Evolutionary conservation across 2,888 invertebrate species (phyloP), one percentile per base, ranked within the genome.

Genomic region (Rutpela maculata): DNA sequence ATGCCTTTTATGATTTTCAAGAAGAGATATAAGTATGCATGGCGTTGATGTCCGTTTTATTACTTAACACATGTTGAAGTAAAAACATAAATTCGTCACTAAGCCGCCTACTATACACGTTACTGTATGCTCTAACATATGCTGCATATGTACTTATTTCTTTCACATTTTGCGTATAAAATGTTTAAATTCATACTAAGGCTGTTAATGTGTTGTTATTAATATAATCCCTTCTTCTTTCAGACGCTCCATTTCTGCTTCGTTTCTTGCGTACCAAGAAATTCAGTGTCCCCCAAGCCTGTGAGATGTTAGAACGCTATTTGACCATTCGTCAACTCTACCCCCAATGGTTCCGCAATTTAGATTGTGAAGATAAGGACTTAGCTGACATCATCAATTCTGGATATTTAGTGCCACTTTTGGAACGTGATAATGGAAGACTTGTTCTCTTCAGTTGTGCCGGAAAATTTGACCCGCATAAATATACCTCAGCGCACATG

Each of bases 201-300:
- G 22, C 22, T 4, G 4, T 26, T 26, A 26, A 3, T 26, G 22
- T 1, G 22, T 26, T 26, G 4, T 26, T 3, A 26, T 26, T 26
- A 4, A 26, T 4, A 26, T 26, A 35, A 35, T 35, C 4, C 7
- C 31, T 50, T 35, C 31, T 50, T 60, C 17, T 87, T 88, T 38
- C 90, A 92, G 97, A 97, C 87, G 90, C 95, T 0, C 93, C 94
- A 9, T 97, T 98, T 87, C 91, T 97, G 17, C 91, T 97, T 59
- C 92, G 97, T 63, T 97, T 97, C 86, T 92, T 97, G 15, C 92
- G 97, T 56, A 96, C 96, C 60, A 96, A 96, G 89, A 97, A 97
- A 88, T 97, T 95, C 90, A 95, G 95, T 50, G 93, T 97, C 19
- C 95, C 95, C 0, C 93, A 95, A 88, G 95, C 97, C 0, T 96